Base-by-base conservation (phyloP, 2,888 invertebrate genomes). In the Strigamia maritima region DNA sequence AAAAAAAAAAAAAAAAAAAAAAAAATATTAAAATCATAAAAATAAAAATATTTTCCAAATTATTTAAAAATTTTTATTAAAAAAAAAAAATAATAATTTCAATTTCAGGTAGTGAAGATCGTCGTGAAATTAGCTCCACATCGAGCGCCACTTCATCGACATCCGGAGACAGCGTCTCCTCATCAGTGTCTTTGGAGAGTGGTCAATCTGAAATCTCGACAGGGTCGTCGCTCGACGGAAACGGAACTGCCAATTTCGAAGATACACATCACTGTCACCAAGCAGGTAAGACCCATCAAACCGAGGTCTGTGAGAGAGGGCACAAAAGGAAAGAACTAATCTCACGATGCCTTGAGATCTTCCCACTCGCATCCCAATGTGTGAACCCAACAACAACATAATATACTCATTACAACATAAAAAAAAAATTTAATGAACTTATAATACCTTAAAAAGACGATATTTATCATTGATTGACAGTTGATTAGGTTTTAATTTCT, bases 131-230 rank as follows among this genome's bases (percentile, higher is more conserved):
- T 22, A 75, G 75, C n/a, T 75, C 75, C 1, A 75, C 19, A 3
- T 75, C 75, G 1, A 35, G 75, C 19, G 31, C 35, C 12, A 31
- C 38, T 8, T 35, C 40, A 22, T 38, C 35, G 28, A 40, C 35
- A 22, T 40, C 35, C 75, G 75, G 40, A 19, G 75, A 40, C 31
- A 75, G 75, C 31, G 75, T 75, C 28, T 38, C 75, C 10, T 75
- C 75, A 2, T 75, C 75, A 12, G 75, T 31, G 28, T 40, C 40
- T n/a, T 12, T 35, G 19, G 75, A 75, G 28, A 75, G 75, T n/a
- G 75, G 75, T 40, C 75, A 75, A 40, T 75, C 75, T 40, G 75
- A 75, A n/a, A 75, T 75, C 28, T 75, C 75, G 19, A 75, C 75
- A 35, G 75, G 75, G 40, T 75, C 75, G 38, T 75, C 75, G 38